These are phyloP conservation scores for Hirtodrosophila cameraria DNA, from an alignment of 2,888 invertebrate species.

Conservation along the genomic window DNA sequence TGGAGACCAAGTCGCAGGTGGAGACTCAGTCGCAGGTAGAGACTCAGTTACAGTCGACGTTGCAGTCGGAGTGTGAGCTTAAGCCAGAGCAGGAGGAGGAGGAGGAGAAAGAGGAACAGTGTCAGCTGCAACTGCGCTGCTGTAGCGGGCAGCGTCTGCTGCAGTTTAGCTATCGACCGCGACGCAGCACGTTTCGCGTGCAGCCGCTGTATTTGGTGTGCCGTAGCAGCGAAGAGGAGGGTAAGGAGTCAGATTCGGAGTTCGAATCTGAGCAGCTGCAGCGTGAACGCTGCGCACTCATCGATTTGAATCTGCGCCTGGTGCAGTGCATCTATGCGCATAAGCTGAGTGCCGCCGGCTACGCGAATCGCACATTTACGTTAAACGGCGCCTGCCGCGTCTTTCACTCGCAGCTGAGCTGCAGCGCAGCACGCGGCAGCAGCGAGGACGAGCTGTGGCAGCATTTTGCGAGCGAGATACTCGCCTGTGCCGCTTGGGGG, in stretches of 20 bases:
- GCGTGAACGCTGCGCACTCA: slow-evolving; percentile 88
- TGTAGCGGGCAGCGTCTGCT: slow-evolving; percentile 59
- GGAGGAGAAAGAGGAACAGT: slow-evolving; percentile 1
- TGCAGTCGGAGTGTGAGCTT: no score
- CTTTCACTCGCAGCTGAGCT: slow-evolving; percentile 89
- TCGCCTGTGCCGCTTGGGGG: slow-evolving; percentile 86
- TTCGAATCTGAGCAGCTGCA: slow-evolving; percentile 84
- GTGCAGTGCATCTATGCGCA: slow-evolving; percentile 95
- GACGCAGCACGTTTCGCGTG: slow-evolving; percentile 61
- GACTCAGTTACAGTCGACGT: neutral
- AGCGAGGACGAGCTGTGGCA: slow-evolving; percentile 92
- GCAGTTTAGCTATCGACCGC: slow-evolving; percentile 51
- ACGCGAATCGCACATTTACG: slow-evolving; percentile 90
- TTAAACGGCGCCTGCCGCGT: slow-evolving; percentile 90
- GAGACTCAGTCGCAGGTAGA: neutral
- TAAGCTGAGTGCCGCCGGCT: slow-evolving; percentile 91
- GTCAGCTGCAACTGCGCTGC: slow-evolving; percentile 49
- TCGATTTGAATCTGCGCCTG: slow-evolving; percentile 90
- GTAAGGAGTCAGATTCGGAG: neutral
- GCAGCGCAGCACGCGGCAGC: slow-evolving; percentile 89
- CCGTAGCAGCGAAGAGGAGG: slow-evolving; percentile 88
- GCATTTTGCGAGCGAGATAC: slow-evolving; percentile 92
- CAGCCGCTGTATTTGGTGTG: slow-evolving; percentile 93
- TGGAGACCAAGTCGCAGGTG: neutral
- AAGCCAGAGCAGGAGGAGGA: neutral